phyloP scores from a whole-genome alignment of 2,888 invertebrate species.

The Tinea trinotella region DNA sequence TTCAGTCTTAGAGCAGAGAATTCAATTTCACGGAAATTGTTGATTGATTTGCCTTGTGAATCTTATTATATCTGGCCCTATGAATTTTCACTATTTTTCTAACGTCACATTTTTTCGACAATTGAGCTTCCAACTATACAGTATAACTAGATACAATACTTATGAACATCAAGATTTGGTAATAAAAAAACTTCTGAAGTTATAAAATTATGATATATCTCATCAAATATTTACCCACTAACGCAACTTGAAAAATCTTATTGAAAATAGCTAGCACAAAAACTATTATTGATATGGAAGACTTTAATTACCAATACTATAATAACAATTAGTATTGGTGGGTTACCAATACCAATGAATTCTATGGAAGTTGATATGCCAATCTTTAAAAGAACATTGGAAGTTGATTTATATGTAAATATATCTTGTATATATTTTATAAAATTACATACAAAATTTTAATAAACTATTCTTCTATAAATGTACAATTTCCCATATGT shows the following conservation, averaged over 20 bases:
- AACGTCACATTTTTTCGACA: no score
- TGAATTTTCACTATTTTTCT: no score
- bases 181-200: no score
- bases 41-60: no score
- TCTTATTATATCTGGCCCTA: no score
- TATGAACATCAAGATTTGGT: no score
- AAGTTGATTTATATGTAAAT: slow-evolving; percentile 64
- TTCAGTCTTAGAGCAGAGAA: no score
- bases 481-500: slow-evolving; percentile 46
- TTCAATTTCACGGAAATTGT: no score
- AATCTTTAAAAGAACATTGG: slow-evolving; percentile 56
- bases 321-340: no score
- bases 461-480: slow-evolving; percentile 40
- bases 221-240: slow-evolving; percentile 44
- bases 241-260: slow-evolving; percentile 34
- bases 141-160: no score
- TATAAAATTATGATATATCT: slow-evolving; percentile 20
- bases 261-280: slow-evolving; percentile 51
- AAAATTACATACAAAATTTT: slow-evolving; percentile 68
- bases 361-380: slow-evolving; percentile 72
- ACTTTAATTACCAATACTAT: slow-evolving; percentile 53
- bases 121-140: no score
- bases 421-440: slow-evolving; percentile 61
- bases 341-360: slow-evolving; percentile 54
- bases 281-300: slow-evolving; percentile 71